Evolutionary conservation across 2,797 vertebrate species (phyloP).

Genomic region (Leuciscus waleckii): DNA sequence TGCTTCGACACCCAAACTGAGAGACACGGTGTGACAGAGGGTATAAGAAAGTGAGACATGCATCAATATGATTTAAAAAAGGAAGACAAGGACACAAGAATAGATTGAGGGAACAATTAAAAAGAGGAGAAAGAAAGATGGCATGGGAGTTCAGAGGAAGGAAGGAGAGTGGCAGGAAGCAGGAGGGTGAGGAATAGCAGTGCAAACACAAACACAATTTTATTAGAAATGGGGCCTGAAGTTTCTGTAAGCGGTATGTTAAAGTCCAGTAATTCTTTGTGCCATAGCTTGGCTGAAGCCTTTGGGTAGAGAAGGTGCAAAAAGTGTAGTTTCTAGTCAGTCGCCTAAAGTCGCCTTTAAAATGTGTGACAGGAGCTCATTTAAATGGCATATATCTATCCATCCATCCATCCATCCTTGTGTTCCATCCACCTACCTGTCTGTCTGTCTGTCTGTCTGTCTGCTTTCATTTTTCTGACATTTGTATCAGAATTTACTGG

Average conservation of each 20-base stretch:
- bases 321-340: background rate
- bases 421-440: too few relatives aligned
- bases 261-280: background rate
- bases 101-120: slow-evolving; percentile 4
- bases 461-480: too few relatives aligned
- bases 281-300: background rate
- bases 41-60: slow-evolving; percentile 7
- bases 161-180: background rate
- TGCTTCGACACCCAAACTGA: background rate
- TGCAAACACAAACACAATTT: slow-evolving; percentile 6
- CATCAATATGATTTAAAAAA: slow-evolving; percentile 20
- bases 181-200: background rate
- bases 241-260: background rate
- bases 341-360: too few relatives aligned
- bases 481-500: background rate
- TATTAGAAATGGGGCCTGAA: background rate
- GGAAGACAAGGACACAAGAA: background rate
- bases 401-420: too few relatives aligned
- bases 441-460: too few relatives aligned
- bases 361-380: too few relatives aligned
- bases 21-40: background rate
- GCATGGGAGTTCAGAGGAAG: slow-evolving; percentile 7
- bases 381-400: too few relatives aligned
- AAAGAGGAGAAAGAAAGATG: background rate
- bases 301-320: background rate